Evolutionary conservation across 2,888 invertebrate genomes (phyloP).

Genomic region (Heliconius erato): DNA sequence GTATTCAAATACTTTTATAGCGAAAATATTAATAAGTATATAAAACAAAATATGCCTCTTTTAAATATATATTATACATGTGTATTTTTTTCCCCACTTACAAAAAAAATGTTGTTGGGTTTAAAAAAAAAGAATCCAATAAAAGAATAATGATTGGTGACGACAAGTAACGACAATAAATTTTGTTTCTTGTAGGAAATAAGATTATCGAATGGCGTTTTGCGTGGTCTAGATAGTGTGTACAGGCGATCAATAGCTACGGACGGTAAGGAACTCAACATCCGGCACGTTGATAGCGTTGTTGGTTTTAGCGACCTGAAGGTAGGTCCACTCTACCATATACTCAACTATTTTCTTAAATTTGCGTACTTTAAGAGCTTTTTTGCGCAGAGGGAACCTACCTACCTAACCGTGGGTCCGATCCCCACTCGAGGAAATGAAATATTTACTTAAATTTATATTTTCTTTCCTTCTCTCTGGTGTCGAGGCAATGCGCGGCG

Average conservation of each 20-base stretch:
- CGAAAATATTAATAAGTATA: not conserved
- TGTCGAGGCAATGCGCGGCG: too few relatives aligned
- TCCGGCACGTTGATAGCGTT: slow-evolving; percentile 63
- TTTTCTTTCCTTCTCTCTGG: too few relatives aligned
- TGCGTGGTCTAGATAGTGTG: slow-evolving; percentile 70
- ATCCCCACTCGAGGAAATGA: too few relatives aligned
- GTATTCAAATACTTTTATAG: not conserved
- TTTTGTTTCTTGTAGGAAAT: slow-evolving; percentile 36
- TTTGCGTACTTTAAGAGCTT: not conserved
- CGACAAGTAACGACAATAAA: not conserved
- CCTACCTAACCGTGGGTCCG: too few relatives aligned
- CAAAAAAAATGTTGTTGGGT: too few relatives aligned
- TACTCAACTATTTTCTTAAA: not conserved
- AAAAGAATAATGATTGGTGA: not conserved
- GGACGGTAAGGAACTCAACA: slow-evolving; percentile 49
- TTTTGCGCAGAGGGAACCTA: not conserved
- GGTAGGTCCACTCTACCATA: slow-evolving; percentile 56
- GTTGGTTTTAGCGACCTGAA: slow-evolving; percentile 72
- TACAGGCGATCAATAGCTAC: slow-evolving; percentile 69
- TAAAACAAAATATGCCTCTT: not conserved
- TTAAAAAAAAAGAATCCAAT: not conserved
- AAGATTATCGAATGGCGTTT: slow-evolving; percentile 59
- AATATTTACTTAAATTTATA: too few relatives aligned
- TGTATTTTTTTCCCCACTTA: not conserved
- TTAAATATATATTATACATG: not conserved